phyloP scores from a whole-genome alignment of 2,888 invertebrate genomes.

The Endomychus coccineus region DNA sequence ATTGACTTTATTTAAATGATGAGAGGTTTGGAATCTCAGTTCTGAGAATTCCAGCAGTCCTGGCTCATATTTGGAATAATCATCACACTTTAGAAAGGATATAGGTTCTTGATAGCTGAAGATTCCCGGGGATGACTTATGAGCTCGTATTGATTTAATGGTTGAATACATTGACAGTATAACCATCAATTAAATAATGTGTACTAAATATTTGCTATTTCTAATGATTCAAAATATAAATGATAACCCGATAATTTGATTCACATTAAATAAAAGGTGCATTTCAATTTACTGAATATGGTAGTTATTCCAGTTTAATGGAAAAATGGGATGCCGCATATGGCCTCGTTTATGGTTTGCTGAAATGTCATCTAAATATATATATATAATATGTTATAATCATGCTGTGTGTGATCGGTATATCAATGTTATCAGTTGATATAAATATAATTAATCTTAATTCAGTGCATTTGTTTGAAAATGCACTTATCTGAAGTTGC shows the following conservation, averaged over 20 bases:
- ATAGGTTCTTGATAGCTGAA: no score
- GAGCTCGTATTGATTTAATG: no score
- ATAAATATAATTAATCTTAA: slow-evolving; percentile 27
- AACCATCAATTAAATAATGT: no score
- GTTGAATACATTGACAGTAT: no score
- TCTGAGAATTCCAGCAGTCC: no score
- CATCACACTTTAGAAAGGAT: no score
- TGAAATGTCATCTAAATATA: slow-evolving; percentile 10
- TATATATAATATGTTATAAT: slow-evolving; percentile 36
- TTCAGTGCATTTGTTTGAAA: slow-evolving; percentile 45
- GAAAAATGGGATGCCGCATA: slow-evolving; percentile 33
- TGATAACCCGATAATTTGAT: slow-evolving; percentile 27
- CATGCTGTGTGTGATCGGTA: slow-evolving; percentile 48
- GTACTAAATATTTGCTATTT: no score
- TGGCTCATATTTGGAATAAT: no score
- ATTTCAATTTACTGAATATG: slow-evolving; percentile 28
- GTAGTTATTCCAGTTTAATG: slow-evolving; percentile 46
- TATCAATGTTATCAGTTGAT: slow-evolving; percentile 47
- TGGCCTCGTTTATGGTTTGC: not conserved
- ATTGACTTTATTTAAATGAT: no score
- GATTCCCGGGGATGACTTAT: no score
- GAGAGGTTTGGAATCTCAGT: no score
- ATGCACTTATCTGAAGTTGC: no score
- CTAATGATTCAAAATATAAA: slow-evolving; percentile 16
- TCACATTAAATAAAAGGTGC: slow-evolving; percentile 33